phyloP scores from a whole-genome alignment of 92 coral and sea anemone species.

The Micromussa lordhowensis region DNA sequence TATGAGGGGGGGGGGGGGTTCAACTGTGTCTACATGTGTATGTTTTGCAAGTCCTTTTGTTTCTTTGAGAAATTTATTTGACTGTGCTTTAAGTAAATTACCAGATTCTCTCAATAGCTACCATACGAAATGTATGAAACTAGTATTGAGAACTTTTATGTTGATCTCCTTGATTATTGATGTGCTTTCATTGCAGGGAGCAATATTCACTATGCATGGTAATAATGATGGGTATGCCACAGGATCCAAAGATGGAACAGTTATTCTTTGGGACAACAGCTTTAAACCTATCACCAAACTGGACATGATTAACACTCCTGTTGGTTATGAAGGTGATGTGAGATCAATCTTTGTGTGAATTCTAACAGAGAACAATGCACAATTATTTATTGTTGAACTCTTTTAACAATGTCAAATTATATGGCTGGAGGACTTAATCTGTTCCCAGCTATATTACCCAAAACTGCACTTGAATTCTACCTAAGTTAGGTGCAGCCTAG shows the following conservation, averaged over 20 bases:
- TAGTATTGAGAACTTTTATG: background rate
- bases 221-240: slow-evolving; percentile 93
- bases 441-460: too few relatives aligned
- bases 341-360: too few relatives aligned
- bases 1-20: too few relatives aligned
- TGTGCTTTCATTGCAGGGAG: slow-evolving; percentile 71
- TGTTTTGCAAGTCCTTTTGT: too few relatives aligned
- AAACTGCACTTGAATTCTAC: too few relatives aligned
- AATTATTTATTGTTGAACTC: too few relatives aligned
- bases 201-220: slow-evolving; percentile 89
- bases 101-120: background rate
- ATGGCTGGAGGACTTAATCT: too few relatives aligned
- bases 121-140: background rate
- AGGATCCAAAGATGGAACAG: slow-evolving; percentile 98
- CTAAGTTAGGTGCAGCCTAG: background rate
- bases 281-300: slow-evolving; percentile 96
- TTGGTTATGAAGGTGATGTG: slow-evolving; percentile 92
- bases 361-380: too few relatives aligned
- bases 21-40: too few relatives aligned
- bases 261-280: slow-evolving; percentile 90
- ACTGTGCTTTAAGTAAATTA: too few relatives aligned
- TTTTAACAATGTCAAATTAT: too few relatives aligned
- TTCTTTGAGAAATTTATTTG: too few relatives aligned
- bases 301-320: slow-evolving; percentile 80
- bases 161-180: background rate